Percentiles rank a stretch among this genome's conserved stretches.
Conservation (phyloP, 1,140 invertebrate genomes). For the Dendrolimus punctatus region DNA sequence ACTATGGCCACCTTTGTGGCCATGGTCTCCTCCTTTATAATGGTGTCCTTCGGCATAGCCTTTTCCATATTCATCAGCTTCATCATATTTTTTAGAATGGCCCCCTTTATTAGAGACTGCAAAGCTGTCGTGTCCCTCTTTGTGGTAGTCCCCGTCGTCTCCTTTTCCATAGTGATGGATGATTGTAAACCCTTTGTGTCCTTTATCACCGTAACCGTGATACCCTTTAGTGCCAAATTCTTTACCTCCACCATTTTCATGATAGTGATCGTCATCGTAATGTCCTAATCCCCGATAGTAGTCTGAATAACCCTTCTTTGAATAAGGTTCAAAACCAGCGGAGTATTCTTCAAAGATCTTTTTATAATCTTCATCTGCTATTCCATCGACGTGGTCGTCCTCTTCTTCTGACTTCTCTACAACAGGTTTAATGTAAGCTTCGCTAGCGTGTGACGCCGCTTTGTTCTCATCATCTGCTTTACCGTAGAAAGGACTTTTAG, state of each 20-base stretch:
- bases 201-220: slow-evolving; percentile 45
- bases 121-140: slow-evolving; percentile 47
- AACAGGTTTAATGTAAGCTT: slow-evolving; percentile 44
- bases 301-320: slow-evolving; percentile 37
- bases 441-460: slow-evolving; percentile 31
- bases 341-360: slow-evolving; percentile 51
- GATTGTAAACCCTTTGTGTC: slow-evolving; percentile 55
- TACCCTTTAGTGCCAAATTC: slow-evolving; percentile 42
- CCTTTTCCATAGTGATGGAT: slow-evolving; percentile 45
- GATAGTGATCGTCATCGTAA: slow-evolving; percentile 33
- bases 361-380: slow-evolving; percentile 49
- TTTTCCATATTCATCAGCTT: slow-evolving; percentile 44
- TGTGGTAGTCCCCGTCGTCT: slow-evolving; percentile 46
- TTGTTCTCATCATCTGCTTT: slow-evolving; percentile 38
- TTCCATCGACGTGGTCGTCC: slow-evolving; percentile 37
- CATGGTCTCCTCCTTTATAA: slow-evolving; percentile 77
- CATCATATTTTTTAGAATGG: slow-evolving; percentile 35
- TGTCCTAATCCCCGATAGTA: slow-evolving; percentile 38
- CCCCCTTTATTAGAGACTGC: slow-evolving; percentile 31
- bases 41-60: slow-evolving; percentile 65
- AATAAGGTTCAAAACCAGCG: slow-evolving; percentile 28
- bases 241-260: slow-evolving; percentile 38
- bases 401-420: slow-evolving; percentile 40
- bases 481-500: slow-evolving; percentile 26
- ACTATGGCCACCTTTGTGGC: slow-evolving; percentile 75